Conservation (phyloP, 2,888 invertebrate genomes). For the Margaritifera margaritifera region DNA sequence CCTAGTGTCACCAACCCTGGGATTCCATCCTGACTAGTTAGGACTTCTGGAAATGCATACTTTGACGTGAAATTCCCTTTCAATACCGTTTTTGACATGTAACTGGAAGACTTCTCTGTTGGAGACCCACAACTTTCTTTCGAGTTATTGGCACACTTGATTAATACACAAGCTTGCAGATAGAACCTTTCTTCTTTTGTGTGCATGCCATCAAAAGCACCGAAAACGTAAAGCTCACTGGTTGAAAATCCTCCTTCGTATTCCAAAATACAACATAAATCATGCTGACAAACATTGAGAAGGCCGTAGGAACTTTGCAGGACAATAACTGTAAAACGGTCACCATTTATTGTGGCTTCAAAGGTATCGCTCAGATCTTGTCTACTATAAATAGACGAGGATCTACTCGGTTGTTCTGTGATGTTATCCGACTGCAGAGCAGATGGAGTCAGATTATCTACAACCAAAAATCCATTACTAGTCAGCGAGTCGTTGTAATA, state of each 20-base stretch:
- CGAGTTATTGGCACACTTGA: constrained; percentile 24
- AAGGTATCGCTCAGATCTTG: not conserved
- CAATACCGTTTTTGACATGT: constrained; percentile 31
- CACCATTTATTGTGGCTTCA: constrained; percentile 21
- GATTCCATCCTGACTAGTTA: constrained; percentile 11
- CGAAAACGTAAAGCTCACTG: constrained; percentile 19
- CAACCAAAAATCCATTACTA: constrained; percentile 17
- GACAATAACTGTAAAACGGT: constrained; percentile 14
- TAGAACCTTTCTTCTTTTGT: constrained; percentile 14
- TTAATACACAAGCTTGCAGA: constrained; percentile 28
- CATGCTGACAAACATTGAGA: constrained; percentile 22
- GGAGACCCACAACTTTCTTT: constrained; percentile 24
- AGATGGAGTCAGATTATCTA: constrained; percentile 20
- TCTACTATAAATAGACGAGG: not conserved
- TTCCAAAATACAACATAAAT: constrained; percentile 19
- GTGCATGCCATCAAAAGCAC: constrained; percentile 31
- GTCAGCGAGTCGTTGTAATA: constrained; percentile 9
- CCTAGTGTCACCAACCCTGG: constrained; percentile 18
- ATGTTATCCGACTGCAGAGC: not conserved
- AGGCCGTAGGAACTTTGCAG: constrained; percentile 6
- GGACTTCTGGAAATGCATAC: constrained; percentile 28
- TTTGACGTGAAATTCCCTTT: constrained; percentile 22
- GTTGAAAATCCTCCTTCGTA: constrained; percentile 19
- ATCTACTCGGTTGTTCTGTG: no score
- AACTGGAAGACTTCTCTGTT: constrained; percentile 12